Percentiles rank a stretch among this genome's conserved stretches.
Evolutionary conservation across 2,797 vertebrate genomes (phyloP).

Genomic region (Halcyon badia): DNA sequence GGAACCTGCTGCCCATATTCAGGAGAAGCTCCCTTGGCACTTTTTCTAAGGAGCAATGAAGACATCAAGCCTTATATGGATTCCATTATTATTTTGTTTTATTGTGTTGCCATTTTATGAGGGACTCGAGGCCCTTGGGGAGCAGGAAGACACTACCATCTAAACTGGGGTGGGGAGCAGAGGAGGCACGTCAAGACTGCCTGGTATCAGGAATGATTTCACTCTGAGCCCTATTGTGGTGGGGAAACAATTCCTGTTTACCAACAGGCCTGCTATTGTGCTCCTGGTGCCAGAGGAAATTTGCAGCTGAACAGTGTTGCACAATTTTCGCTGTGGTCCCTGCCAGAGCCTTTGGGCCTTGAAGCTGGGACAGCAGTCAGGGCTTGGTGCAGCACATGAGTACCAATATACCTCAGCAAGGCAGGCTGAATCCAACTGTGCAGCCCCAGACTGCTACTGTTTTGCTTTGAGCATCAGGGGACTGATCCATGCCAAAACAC

Average conservation of each 20-base stretch:
- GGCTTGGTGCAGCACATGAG: rapidly evolving
- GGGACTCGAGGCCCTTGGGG: not conserved
- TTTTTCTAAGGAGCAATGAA: not conserved
- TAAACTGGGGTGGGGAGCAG: not conserved
- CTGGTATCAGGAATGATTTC: conserved; percentile 19
- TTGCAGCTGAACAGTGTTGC: not conserved
- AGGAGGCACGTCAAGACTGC: not conserved
- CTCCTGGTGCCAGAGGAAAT: conserved; percentile 51
- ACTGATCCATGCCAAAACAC: not conserved
- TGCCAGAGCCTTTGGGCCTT: not conserved
- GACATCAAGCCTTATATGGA: conserved; percentile 24
- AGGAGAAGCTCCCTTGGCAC: not conserved
- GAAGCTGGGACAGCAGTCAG: not conserved
- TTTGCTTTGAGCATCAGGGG: not conserved
- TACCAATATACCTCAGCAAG: rapidly evolving
- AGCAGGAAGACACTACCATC: conserved; percentile 18
- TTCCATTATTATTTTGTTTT: conserved; percentile 20
- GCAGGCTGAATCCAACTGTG: rapidly evolving
- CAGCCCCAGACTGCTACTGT: not conserved
- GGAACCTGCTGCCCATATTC: not conserved
- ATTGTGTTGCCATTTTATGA: not conserved
- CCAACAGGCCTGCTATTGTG: not conserved
- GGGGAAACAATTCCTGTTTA: conserved; percentile 8
- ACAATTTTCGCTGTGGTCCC: not conserved
- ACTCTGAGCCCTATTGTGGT: not conserved